A percentile compares a stretch with the other conserved stretches of the same genome.
These are phyloP conservation scores for Brachionus rotundiformis DNA, from an alignment of 1,140 invertebrate genomes.

Conservation along the genomic window DNA sequence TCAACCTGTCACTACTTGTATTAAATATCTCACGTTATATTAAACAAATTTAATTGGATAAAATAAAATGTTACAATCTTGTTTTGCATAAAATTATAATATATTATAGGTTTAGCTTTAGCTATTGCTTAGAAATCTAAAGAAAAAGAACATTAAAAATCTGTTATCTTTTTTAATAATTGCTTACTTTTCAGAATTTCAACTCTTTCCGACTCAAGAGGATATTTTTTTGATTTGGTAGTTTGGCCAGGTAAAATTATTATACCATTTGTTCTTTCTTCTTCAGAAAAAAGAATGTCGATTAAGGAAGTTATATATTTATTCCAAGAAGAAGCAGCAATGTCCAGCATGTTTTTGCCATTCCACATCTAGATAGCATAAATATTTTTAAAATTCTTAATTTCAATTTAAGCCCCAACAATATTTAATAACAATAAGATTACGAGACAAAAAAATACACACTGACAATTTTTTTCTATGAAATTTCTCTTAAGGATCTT, in stretches of 20 bases:
- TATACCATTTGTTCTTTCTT: slow-evolving; percentile 3
- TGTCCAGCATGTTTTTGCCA: slow-evolving; percentile 25
- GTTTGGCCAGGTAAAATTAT: neutral
- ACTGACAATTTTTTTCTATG: too few relatives aligned
- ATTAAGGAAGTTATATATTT: slow-evolving; percentile 38
- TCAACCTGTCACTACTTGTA: too few relatives aligned
- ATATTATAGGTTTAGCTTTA: slow-evolving; percentile 5
- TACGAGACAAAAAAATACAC: neutral
- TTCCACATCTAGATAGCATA: slow-evolving; percentile 6
- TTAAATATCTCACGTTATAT: too few relatives aligned
- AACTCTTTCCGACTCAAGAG: neutral
- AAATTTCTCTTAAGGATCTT: neutral
- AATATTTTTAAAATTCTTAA: slow-evolving; percentile 19
- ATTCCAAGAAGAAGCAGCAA: slow-evolving; percentile 20
- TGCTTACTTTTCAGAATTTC: slow-evolving; percentile 29
- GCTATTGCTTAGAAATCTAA: neutral
- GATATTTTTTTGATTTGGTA: neutral
- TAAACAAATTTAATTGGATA: too few relatives aligned
- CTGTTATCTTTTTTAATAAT: neutral
- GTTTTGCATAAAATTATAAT: too few relatives aligned
- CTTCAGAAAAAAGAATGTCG: neutral
- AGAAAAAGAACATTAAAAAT: neutral
- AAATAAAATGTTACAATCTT: too few relatives aligned
- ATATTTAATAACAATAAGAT: neutral
- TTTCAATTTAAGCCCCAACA: too few relatives aligned